Conservation (phyloP, 2,113 vertebrate genomes). For the Urocitellus parryii region DNA sequence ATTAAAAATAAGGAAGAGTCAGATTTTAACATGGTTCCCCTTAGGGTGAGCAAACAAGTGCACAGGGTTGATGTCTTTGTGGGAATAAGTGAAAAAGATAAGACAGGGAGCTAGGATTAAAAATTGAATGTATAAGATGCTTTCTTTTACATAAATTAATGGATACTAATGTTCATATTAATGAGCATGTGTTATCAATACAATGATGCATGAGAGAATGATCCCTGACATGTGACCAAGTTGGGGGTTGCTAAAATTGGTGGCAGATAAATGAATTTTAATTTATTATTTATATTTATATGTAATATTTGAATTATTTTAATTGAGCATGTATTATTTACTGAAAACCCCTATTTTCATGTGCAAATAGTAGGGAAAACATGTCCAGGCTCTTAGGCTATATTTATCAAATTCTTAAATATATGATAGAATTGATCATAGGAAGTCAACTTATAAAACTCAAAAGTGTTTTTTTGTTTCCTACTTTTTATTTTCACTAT, state of each 20-base stretch:
- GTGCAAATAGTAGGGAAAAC: neutral
- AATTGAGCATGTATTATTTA: neutral
- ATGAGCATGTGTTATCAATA: neutral
- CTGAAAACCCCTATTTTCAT: conserved; percentile 47
- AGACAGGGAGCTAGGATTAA: neutral
- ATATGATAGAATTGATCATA: neutral
- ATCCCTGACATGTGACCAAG: neutral
- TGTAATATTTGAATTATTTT: conserved; percentile 48
- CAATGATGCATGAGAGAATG: neutral
- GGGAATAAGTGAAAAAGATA: neutral
- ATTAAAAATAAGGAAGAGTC: conserved; percentile 22
- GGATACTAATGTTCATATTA: neutral
- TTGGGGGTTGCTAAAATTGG: neutral
- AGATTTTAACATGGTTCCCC: neutral
- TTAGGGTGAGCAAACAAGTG: neutral
- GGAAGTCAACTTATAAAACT: neutral
- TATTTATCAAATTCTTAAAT: conserved; percentile 43
- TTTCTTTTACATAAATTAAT: neutral
- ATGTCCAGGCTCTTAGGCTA: neutral
- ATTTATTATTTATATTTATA: conserved; percentile 9
- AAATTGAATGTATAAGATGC: neutral
- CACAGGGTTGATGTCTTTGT: neutral
- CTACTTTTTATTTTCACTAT: neutral
- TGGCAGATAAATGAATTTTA: neutral
- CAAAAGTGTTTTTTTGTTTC: neutral